phyloP scores from a whole-genome alignment of 2,888 invertebrate genomes.

The Leptinotarsa rubiginosa region DNA sequence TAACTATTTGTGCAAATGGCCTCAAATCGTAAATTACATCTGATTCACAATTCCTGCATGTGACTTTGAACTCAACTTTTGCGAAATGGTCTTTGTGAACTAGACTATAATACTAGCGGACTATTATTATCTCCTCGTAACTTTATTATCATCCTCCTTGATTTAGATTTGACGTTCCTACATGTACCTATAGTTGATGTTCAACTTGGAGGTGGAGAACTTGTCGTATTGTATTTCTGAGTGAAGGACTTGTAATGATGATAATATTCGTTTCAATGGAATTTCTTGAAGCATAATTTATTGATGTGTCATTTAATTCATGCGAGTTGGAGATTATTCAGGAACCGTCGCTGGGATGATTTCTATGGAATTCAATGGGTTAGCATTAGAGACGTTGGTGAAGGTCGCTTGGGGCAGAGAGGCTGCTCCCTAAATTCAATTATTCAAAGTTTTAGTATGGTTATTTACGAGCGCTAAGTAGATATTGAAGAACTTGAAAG shows the following conservation, averaged over 20 bases:
- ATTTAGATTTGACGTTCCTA: conserved; percentile 29
- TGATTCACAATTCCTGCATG: too few relatives aligned
- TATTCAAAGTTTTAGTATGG: too few relatives aligned
- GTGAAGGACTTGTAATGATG: conserved; percentile 17
- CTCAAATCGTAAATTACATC: too few relatives aligned
- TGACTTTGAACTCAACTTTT: too few relatives aligned
- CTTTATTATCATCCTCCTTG: conserved; percentile 21
- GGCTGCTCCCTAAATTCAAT: too few relatives aligned
- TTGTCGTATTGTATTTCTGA: conserved; percentile 12
- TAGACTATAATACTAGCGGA: background rate
- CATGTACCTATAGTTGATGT: conserved; percentile 8
- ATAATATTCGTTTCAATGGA: conserved; percentile 7
- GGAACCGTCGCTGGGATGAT: background rate
- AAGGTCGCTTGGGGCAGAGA: too few relatives aligned
- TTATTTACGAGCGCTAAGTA: too few relatives aligned
- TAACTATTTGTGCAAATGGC: too few relatives aligned
- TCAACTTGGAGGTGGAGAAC: conserved; percentile 4
- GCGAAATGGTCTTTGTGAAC: too few relatives aligned
- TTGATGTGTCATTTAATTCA: conserved; percentile 9
- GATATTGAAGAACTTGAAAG: too few relatives aligned
- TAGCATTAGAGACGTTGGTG: background rate
- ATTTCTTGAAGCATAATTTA: background rate
- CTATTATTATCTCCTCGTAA: conserved; percentile 25
- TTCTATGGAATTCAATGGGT: background rate
- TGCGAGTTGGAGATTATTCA: background rate